Base-by-base conservation (phyloP, 2,113 vertebrate genomes). In the Elgaria multicarinata region DNA sequence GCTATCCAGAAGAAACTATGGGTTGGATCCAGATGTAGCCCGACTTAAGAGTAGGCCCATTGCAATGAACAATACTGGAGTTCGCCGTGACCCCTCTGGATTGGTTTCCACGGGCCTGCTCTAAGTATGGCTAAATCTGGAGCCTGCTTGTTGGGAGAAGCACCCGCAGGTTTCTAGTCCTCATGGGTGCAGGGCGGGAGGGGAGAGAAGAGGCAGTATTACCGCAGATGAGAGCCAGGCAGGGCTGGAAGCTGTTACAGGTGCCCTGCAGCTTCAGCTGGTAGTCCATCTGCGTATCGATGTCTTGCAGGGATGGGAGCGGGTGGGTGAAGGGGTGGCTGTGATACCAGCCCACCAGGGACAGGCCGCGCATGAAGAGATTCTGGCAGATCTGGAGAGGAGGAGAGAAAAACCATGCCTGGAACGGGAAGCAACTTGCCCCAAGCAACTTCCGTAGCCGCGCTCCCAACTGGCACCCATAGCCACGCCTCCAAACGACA, bases 341-440 rank as follows among this genome's bases (percentile, higher is more conserved):
- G 97, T 99, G 99, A 96, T 99, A 99, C 99, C 99, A 99, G 16
- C 99, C 99, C 92, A 99, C 99, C 96, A 99, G 93, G 2, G 98
- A 99, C 85, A 99, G 97, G 12, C 99, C 98, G 0, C 98, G 98
- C 96, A 99, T 97, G 93, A 99, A 98, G 90, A 99, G 97, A 95
- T 98, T 99, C 97, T 99, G 99, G 95, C 98, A 98, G 93, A 99
- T 99, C 99, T 99, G 94, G 4, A 16, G 46, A 82, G 50, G 83
- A 46, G 31, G 89, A 2, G 4, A 3, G 26, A 26, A 55, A 8
- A 7, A 71, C 2, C 67, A 53, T 33, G 24, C 28, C 67, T n/a
- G n/a, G n/a, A n/a, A n/a, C n/a, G n/a, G n/a, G n/a, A n/a, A n/a
- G n/a, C n/a, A n/a, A n/a, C n/a, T n/a, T n/a, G 46, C 46, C 46